These are phyloP conservation scores for Ophioninae sp. DNA, from an alignment of 2,888 invertebrate genomes.

Conservation along the genomic window DNA sequence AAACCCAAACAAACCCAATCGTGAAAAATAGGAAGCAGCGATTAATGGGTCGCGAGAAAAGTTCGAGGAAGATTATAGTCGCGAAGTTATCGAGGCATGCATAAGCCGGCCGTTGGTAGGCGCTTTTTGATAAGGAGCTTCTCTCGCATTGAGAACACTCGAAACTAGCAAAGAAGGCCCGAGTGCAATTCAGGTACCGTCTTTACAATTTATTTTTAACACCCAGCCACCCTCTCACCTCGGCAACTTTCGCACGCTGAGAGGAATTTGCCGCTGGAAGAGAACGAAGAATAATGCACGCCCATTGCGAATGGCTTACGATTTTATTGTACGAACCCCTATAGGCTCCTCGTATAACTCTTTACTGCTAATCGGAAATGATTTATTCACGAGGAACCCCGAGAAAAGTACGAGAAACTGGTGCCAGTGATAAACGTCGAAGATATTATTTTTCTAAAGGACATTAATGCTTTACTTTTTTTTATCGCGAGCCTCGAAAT, in stretches of 20 bases:
- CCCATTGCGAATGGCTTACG: neutral
- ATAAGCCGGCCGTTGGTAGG: constrained; percentile 65
- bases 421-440: constrained; percentile 63
- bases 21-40: constrained; percentile 5
- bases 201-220: constrained; percentile 24
- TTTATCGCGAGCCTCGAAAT: neutral
- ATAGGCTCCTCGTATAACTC: constrained; percentile 1
- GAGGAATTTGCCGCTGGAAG: constrained; percentile 21
- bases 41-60: constrained; percentile 44
- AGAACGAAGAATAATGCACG: constrained; percentile 22
- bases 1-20: too few species aligned
- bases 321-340: constrained; percentile 3
- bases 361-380: neutral
- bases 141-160: constrained; percentile 31
- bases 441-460: constrained; percentile 70
- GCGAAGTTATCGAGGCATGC: constrained; percentile 68
- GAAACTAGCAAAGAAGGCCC: constrained; percentile 30
- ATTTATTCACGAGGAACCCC: neutral
- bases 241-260: constrained; percentile 34
- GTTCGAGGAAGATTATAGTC: constrained; percentile 68
- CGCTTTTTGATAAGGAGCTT: constrained; percentile 67
- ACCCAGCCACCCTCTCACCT: constrained; percentile 1
- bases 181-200: constrained; percentile 15
- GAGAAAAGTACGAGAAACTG: constrained; percentile 13
- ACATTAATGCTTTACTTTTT: neutral